Evolutionary conservation across 2,888 invertebrate genomes (phyloP).

Genomic region (Oscheius sp.): DNA sequence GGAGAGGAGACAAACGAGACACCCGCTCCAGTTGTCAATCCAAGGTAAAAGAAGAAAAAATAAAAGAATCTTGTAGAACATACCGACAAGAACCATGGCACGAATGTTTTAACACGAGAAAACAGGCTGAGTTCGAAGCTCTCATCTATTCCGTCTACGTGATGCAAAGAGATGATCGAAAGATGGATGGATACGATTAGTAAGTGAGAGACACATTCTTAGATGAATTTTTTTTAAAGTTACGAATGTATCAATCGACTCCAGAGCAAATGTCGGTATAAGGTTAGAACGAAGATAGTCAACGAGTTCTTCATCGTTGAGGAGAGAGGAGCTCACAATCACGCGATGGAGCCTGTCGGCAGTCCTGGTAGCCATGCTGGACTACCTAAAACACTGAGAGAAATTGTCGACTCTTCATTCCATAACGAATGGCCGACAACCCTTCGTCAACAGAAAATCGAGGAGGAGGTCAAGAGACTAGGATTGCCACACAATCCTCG

Average conservation of each 20-base stretch:
- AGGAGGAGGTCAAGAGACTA: constrained; percentile 50
- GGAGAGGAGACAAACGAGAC: not conserved
- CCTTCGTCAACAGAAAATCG: constrained; percentile 38
- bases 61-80: not conserved
- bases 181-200: constrained; percentile 48
- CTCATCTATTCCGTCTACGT: constrained; percentile 58
- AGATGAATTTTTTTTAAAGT: constrained; percentile 34
- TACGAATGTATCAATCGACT: constrained; percentile 55
- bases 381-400: constrained; percentile 52
- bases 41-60: not conserved
- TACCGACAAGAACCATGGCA: constrained; percentile 40
- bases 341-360: constrained; percentile 51
- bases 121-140: constrained; percentile 42
- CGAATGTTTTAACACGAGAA: constrained; percentile 52
- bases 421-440: constrained; percentile 45
- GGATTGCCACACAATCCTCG: constrained; percentile 54
- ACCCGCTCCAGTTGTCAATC: not conserved
- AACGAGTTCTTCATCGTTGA: constrained; percentile 51
- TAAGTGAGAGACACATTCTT: not conserved
- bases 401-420: constrained; percentile 56
- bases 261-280: constrained; percentile 47
- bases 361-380: constrained; percentile 53
- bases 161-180: constrained; percentile 31
- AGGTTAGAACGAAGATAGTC: constrained; percentile 36
- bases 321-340: constrained; percentile 51